Evolutionary conservation across 2,113 vertebrate genomes (phyloP).

Genomic region (Brienomyrus brachyistius): DNA sequence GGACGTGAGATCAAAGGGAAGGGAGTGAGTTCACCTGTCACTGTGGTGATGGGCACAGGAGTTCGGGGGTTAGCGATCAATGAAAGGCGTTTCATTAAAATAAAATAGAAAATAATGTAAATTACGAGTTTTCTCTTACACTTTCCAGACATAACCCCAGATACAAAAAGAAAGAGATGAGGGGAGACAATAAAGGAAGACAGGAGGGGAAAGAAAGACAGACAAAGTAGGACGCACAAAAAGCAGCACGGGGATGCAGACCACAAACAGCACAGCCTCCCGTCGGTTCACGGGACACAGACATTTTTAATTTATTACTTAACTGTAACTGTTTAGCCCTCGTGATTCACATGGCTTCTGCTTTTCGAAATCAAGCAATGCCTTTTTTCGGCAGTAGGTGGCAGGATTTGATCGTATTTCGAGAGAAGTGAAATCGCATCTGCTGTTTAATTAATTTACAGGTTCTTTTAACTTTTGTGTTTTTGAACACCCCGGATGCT

Average conservation of each 20-base stretch:
- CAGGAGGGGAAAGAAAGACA: neutral
- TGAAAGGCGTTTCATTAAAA: neutral
- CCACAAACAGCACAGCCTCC: neutral
- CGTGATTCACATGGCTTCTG: neutral
- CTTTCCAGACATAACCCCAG: too few relatives aligned
- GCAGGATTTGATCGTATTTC: neutral
- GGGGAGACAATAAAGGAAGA: neutral
- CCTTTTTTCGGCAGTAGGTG: neutral
- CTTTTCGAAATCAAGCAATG: neutral
- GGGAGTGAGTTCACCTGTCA: neutral
- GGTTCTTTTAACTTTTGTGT: neutral
- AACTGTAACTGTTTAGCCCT: neutral
- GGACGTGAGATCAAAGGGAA: neutral
- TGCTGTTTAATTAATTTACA: neutral
- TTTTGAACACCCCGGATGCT: neutral
- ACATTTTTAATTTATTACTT: neutral
- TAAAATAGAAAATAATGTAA: neutral
- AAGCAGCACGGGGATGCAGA: neutral
- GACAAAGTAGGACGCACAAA: neutral
- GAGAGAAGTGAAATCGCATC: neutral
- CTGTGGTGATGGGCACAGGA: neutral
- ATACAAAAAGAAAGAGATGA: neutral
- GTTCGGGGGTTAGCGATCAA: neutral
- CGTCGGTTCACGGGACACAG: neutral
- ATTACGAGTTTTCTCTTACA: too few relatives aligned